A percentile compares a stretch with the other conserved stretches of the same genome.
phyloP scores from a whole-genome alignment of 1,140 invertebrate species.

The Elymnias hypermnestra region DNA sequence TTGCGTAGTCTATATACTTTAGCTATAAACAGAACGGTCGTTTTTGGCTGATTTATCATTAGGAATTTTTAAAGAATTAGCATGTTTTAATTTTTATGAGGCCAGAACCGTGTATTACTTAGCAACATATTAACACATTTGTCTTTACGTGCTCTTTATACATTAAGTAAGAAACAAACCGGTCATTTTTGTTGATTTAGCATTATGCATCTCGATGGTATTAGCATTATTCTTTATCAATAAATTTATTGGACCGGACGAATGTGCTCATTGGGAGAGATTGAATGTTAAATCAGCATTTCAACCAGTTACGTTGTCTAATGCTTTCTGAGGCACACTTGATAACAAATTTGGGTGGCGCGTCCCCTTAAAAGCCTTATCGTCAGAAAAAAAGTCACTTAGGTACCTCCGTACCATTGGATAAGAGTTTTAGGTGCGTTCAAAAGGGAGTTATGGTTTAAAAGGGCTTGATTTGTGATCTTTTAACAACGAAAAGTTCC shows the following conservation, averaged over 20 bases:
- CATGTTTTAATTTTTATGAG: too few species aligned
- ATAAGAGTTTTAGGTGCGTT: conserved; percentile 21
- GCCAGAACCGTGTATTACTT: too few species aligned
- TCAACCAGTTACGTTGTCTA: conserved; percentile 48
- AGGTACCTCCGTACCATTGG: conserved; percentile 21
- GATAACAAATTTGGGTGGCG: conserved; percentile 65
- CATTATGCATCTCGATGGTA: conserved; percentile 14
- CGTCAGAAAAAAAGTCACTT: conserved; percentile 27
- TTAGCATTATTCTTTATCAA: conserved; percentile 61
- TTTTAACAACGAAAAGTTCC: neutral
- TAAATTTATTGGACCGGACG: conserved; percentile 54
- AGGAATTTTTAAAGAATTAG: too few species aligned
- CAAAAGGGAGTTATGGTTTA: conserved; percentile 4
- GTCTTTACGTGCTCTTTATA: too few species aligned
- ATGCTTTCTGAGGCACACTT: conserved; percentile 52
- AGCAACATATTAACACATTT: too few species aligned
- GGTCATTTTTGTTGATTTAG: neutral
- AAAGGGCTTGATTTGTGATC: conserved; percentile 13
- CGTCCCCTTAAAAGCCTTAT: conserved; percentile 41
- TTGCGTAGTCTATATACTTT: too few species aligned
- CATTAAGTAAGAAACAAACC: neutral
- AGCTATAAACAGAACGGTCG: too few species aligned
- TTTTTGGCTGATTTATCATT: too few species aligned
- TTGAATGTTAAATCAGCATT: conserved; percentile 60
- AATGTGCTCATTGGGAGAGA: conserved; percentile 38